A percentile compares a stretch with the other conserved stretches of the same genome.
Conservation (phyloP, 2,113 vertebrate genomes). For the Gambusia holbrooki region DNA sequence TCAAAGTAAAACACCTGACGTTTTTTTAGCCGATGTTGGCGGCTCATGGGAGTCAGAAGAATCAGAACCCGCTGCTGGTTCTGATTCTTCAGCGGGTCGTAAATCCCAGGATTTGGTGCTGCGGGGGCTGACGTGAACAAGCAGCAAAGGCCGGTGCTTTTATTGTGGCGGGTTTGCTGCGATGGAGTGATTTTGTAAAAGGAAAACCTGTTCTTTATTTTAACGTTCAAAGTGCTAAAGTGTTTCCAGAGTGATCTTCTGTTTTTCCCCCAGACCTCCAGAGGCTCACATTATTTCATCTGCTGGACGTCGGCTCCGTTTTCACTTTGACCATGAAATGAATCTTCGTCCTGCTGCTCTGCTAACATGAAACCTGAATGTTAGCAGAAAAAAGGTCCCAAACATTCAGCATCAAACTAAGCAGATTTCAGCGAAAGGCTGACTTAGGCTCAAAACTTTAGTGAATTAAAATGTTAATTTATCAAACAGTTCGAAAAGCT, state of each 20-base stretch:
- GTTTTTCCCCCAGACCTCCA: constrained; percentile 47
- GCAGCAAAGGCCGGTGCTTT: constrained; percentile 39
- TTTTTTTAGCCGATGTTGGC: constrained; percentile 9
- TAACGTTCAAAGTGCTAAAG: constrained; percentile 70
- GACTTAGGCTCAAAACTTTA: neutral
- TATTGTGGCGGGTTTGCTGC: constrained; percentile 55
- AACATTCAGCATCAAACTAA: too few relatives aligned
- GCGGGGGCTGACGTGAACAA: constrained; percentile 21
- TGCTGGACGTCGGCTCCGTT: neutral
- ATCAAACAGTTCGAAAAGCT: neutral
- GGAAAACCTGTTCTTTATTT: constrained; percentile 50
- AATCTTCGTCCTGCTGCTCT: neutral
- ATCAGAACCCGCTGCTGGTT: neutral
- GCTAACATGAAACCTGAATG: neutral
- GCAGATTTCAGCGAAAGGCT: too few relatives aligned
- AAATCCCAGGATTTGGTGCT: neutral
- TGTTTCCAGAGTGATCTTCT: constrained; percentile 47
- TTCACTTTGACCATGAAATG: neutral
- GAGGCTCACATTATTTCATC: constrained; percentile 25
- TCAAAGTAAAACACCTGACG: constrained; percentile 18
- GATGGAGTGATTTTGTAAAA: constrained; percentile 46
- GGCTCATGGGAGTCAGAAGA: too few relatives aligned
- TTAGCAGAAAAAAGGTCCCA: neutral
- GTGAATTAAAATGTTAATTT: neutral
- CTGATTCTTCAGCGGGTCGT: neutral